Conservation (phyloP, 2,113 vertebrate species). For the Smithornis capensis region DNA sequence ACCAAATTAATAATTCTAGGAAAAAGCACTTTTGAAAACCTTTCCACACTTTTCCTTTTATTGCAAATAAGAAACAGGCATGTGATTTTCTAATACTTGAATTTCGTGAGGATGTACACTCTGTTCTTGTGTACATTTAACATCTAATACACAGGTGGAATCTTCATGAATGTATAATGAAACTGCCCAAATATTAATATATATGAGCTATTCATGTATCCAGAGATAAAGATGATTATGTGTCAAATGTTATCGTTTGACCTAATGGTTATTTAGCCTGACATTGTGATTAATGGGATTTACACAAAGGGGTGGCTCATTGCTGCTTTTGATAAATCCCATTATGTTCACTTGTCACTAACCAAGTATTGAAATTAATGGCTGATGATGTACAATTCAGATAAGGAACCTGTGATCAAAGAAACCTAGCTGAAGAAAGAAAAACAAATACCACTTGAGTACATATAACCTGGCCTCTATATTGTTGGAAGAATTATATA, state of each 20-base stretch:
- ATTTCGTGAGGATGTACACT: background rate
- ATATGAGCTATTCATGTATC: background rate
- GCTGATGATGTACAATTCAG: conserved; percentile 8
- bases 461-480: background rate
- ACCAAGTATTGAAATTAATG: conserved; percentile 47
- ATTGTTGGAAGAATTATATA: background rate
- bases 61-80: background rate
- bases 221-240: conserved; percentile 15
- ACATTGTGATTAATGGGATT: conserved; percentile 47
- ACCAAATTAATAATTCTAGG: background rate
- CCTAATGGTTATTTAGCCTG: conserved; percentile 4
- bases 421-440: background rate
- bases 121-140: background rate
- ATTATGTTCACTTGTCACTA: conserved; percentile 21
- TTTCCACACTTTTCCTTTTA: background rate
- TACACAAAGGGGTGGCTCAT: background rate
- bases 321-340: conserved; percentile 12
- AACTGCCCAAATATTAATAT: background rate
- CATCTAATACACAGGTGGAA: background rate
- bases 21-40: background rate
- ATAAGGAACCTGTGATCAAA: background rate
- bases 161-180: background rate
- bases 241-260: conserved; percentile 23
- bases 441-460: background rate
- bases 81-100: background rate